Evolutionary conservation across 2,888 invertebrate genomes (phyloP).

Genomic region (Laspeyria flexula): DNA sequence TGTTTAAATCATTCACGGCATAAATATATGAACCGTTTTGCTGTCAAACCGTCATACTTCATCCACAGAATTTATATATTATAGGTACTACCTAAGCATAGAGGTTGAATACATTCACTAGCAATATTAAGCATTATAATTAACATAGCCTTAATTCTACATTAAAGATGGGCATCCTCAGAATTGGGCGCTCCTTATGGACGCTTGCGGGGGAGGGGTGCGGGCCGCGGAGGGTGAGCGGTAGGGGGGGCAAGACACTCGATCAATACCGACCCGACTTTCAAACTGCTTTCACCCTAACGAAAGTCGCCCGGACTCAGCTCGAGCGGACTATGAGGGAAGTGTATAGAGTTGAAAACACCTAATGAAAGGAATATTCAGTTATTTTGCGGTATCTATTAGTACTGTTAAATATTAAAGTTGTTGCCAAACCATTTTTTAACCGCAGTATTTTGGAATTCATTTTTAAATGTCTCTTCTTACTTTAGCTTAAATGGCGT

Average conservation of each 20-base stretch:
- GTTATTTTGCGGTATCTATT: no score
- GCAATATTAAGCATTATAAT: conserved; percentile 27
- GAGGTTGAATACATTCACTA: no score
- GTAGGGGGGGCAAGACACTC: conserved; percentile 79
- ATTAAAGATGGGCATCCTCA: conserved; percentile 70
- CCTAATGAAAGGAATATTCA: conserved; percentile 15
- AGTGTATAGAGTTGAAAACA: conserved; percentile 57
- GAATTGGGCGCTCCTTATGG: conserved; percentile 77
- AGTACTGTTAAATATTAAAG: no score
- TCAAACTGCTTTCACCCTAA: conserved; percentile 86
- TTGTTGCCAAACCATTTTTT: no score
- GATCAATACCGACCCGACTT: conserved; percentile 86
- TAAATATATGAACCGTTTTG: no score
- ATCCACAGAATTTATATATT: no score
- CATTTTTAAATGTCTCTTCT: no score
- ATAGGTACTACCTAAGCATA: no score
- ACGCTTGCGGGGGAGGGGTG: conserved; percentile 44
- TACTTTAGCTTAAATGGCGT: no score
- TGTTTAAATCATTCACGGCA: no score
- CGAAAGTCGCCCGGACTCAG: conserved; percentile 84
- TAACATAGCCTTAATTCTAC: conserved; percentile 48
- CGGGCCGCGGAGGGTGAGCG: conserved; percentile 52
- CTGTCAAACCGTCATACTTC: no score
- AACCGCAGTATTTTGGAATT: no score
- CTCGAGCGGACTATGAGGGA: conserved; percentile 65